Evolutionary conservation across 1,140 invertebrate genomes (phyloP).

Genomic region (Drusus annulatus): DNA sequence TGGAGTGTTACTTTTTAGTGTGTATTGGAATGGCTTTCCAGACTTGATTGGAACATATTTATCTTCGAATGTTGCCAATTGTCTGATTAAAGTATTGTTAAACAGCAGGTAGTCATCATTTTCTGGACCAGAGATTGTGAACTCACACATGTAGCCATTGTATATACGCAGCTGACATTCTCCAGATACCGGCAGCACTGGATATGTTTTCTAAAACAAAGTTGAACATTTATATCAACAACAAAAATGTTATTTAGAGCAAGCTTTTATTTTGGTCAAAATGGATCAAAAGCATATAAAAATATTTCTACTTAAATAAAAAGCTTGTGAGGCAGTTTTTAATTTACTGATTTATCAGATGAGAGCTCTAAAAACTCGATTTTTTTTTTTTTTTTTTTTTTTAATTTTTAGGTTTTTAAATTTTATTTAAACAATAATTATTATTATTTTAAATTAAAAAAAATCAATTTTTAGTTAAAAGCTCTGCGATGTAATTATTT

Average conservation of each 20-base stretch:
- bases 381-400: too few relatives aligned
- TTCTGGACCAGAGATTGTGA: background rate
- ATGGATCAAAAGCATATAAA: too few relatives aligned
- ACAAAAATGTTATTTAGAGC: background rate
- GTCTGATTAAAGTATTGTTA: slow-evolving; percentile 23
- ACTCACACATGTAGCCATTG: slow-evolving; percentile 62
- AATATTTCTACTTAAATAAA: too few relatives aligned
- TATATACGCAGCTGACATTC: slow-evolving; percentile 77
- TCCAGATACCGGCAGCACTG: slow-evolving; percentile 72
- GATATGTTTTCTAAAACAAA: slow-evolving; percentile 74
- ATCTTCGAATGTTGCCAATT: slow-evolving; percentile 61
- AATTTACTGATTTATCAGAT: too few relatives aligned
- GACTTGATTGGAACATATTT: slow-evolving; percentile 53
- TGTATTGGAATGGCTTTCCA: slow-evolving; percentile 1
- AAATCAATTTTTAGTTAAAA: too few relatives aligned
- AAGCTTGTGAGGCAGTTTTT: too few relatives aligned
- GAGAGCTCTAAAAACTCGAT: too few relatives aligned
- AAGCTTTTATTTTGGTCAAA: too few relatives aligned
- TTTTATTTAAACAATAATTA: too few relatives aligned
- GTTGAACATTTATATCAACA: background rate
- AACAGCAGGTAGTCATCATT: slow-evolving; percentile 9
- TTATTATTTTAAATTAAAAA: too few relatives aligned
- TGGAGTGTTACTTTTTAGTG: slow-evolving; percentile 60
- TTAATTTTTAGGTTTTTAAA: too few relatives aligned
- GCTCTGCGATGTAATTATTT: too few relatives aligned